These are phyloP conservation scores for Tenebrio molitor DNA, from an alignment of 1,140 invertebrate genomes.

Conservation along the genomic window DNA sequence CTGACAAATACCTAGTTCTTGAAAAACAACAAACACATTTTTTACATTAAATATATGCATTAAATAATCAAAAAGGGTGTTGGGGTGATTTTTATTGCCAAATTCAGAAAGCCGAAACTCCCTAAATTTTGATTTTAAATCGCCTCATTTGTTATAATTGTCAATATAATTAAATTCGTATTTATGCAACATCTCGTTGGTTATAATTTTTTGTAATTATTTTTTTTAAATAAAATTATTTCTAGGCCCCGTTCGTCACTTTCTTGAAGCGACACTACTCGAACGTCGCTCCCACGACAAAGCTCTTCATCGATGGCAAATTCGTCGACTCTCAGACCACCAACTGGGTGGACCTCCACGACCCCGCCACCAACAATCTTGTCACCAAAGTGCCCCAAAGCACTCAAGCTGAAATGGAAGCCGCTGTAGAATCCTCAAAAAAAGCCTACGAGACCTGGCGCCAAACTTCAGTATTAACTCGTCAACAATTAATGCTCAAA, in stretches of 20 bases:
- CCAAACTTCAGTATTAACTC: conserved; percentile 90
- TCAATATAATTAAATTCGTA: too few species aligned
- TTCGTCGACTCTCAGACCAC: conserved; percentile 93
- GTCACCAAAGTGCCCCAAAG: conserved; percentile 90
- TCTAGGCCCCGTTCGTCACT: conserved; percentile 17
- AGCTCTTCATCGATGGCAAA: conserved; percentile 96
- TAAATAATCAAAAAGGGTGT: too few species aligned
- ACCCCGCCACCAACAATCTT: conserved; percentile 93
- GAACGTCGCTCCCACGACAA: conserved; percentile 77
- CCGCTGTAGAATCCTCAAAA: conserved; percentile 89
- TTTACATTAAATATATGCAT: too few species aligned
- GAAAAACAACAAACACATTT: too few species aligned
- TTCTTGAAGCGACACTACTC: conserved; percentile 58
- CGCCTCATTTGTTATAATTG: too few species aligned
- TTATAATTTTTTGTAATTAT: too few species aligned
- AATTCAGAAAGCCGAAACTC: too few species aligned
- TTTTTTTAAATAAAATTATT: too few species aligned
- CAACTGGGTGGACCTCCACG: conserved; percentile 95
- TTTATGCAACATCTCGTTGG: too few species aligned
- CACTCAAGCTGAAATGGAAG: conserved; percentile 92
- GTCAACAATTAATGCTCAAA: conserved; percentile 97
- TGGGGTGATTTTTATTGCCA: too few species aligned
- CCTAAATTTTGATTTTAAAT: too few species aligned
- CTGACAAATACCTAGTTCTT: too few species aligned
- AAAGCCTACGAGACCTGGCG: conserved; percentile 89